Evolutionary conservation across 1,140 invertebrate genomes (phyloP).

Genomic region (Dreissena polymorpha): DNA sequence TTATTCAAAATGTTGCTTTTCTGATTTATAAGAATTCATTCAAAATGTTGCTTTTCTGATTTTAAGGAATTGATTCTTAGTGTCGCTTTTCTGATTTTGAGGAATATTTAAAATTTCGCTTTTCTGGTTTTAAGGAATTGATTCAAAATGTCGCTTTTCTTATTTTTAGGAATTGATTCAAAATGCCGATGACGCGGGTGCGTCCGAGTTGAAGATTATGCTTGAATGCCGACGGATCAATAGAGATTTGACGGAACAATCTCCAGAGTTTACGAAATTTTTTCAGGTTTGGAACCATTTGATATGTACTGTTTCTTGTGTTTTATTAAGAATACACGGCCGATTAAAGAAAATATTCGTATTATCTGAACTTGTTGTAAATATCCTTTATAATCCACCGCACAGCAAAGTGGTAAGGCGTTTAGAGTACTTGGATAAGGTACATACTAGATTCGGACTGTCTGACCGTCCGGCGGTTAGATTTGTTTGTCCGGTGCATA

Average conservation of each 20-base stretch:
- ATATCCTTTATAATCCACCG: not conserved
- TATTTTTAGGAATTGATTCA: conserved; percentile 66
- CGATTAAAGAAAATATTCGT: too few species aligned
- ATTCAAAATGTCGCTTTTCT: too few species aligned
- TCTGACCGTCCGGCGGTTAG: not conserved
- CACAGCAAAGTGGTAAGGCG: not conserved
- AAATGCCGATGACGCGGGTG: conserved; percentile 66
- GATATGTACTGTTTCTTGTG: not conserved
- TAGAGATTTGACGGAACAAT: not conserved
- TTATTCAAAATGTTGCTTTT: too few species aligned
- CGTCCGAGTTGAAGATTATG: conserved; percentile 50
- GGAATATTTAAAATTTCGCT: too few species aligned
- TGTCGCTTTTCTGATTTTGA: not conserved
- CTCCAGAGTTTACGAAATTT: not conserved
- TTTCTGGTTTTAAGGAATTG: too few species aligned
- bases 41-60: too few species aligned
- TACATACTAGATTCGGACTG: not conserved
- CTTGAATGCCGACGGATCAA: conserved; percentile 28
- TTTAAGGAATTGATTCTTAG: not conserved
- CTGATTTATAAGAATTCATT: too few species aligned
- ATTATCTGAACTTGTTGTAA: not conserved
- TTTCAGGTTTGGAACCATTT: not conserved
- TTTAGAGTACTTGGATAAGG: not conserved
- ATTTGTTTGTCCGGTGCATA: not conserved
- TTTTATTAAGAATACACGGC: not conserved